Evolutionary conservation across 2,888 invertebrate genomes (phyloP).

Genomic region (Timandra comae): DNA sequence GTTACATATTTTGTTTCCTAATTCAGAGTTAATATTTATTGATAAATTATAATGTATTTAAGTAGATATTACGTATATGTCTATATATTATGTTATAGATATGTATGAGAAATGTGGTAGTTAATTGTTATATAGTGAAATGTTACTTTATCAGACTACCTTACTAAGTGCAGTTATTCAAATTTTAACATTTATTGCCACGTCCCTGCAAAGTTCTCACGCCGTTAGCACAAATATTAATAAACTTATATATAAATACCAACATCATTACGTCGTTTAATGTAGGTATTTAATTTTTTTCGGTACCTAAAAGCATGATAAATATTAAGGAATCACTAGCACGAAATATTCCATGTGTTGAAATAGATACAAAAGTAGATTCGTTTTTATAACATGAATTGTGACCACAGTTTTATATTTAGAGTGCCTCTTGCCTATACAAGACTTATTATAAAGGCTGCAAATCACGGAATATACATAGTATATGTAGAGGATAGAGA

Average conservation of each 20-base stretch:
- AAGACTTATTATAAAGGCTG: conserved; percentile 78
- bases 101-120: too few relatives aligned
- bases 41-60: conserved; percentile 77
- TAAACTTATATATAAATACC: conserved; percentile 24
- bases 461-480: conserved; percentile 75
- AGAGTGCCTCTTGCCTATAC: conserved; percentile 80
- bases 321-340: conserved; percentile 59
- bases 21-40: conserved; percentile 80
- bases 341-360: conserved; percentile 63
- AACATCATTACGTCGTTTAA: conserved; percentile 29
- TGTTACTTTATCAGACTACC: conserved; percentile 56
- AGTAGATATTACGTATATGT: too few relatives aligned
- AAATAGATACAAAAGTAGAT: conserved; percentile 63
- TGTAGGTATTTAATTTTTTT: conserved; percentile 41
- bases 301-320: conserved; percentile 57
- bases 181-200: conserved; percentile 74
- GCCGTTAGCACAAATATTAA: conserved; percentile 68
- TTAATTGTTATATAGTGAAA: conserved; percentile 59
- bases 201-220: conserved; percentile 64
- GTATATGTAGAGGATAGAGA: conserved; percentile 71
- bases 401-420: conserved; percentile 79
- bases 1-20: conserved; percentile 76
- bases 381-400: conserved; percentile 71
- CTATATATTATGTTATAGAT: too few relatives aligned
- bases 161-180: conserved; percentile 78